A percentile compares a stretch with the other conserved stretches of the same genome.
phyloP scores from a whole-genome alignment of 1,140 invertebrate genomes.

The Rhyzopertha dominica region DNA sequence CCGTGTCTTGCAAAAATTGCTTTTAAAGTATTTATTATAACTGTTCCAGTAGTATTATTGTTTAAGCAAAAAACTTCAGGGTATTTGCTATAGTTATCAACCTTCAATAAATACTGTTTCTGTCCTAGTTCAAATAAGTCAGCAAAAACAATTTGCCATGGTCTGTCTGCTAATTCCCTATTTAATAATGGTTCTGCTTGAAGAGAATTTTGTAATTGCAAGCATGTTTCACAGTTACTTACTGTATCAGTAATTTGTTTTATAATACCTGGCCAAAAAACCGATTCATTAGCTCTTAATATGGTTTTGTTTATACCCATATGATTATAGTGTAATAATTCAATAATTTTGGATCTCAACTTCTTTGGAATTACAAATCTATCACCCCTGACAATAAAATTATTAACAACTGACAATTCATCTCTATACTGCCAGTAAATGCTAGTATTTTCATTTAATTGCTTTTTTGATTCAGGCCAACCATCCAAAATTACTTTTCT shows the following conservation, averaged over 20 bases:
- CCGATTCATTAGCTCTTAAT: constrained; percentile 22
- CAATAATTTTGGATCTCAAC: constrained; percentile 34
- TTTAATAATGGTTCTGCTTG: constrained; percentile 15
- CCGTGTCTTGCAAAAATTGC: constrained; percentile 27
- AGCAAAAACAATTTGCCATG: constrained; percentile 19
- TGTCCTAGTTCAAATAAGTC: constrained; percentile 20
- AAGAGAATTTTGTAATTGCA: constrained; percentile 1
- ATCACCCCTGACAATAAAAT: constrained; percentile 10
- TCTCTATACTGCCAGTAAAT: constrained; percentile 9
- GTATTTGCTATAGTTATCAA: constrained; percentile 33
- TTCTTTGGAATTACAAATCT: constrained; percentile 34
- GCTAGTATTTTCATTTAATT: background rate
- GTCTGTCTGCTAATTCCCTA: constrained; percentile 21
- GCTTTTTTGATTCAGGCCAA: constrained; percentile 6
- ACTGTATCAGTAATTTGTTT: constrained; percentile 24
- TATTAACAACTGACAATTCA: constrained; percentile 2
- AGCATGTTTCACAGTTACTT: constrained; percentile 22
- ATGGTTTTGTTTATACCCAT: constrained; percentile 33
- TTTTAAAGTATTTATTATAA: constrained; percentile 19
- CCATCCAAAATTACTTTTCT: constrained; percentile 3
- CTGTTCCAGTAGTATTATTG: constrained; percentile 13
- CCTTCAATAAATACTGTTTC: constrained; percentile 21
- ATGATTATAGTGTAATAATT: constrained; percentile 30
- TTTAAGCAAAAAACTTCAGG: constrained; percentile 20
- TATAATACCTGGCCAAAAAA: constrained; percentile 36